Percentiles rank a stretch among this genome's conserved stretches.
phyloP scores from a whole-genome alignment of 1,140 invertebrate genomes.

The Odontomachus brunneus region DNA sequence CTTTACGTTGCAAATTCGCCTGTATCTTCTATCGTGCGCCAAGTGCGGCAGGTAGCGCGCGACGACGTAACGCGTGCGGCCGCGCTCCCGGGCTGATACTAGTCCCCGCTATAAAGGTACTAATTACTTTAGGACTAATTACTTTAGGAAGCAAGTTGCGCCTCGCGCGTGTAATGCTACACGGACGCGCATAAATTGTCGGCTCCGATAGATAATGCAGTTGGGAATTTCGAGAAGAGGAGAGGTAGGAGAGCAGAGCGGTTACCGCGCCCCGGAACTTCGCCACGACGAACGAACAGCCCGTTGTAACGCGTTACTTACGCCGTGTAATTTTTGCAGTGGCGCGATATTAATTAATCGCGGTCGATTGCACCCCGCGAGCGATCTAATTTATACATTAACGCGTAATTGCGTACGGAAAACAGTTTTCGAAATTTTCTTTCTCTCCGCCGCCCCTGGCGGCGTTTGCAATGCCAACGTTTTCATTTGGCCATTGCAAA shows the following conservation, averaged over 20 bases:
- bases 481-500: not conserved
- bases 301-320: constrained; percentile 3
- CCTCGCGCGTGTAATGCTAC: constrained; percentile 52
- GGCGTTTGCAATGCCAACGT: not conserved
- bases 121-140: constrained; percentile 72
- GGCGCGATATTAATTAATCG: constrained; percentile 35
- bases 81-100: constrained; percentile 66
- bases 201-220: constrained; percentile 64
- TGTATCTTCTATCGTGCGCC: constrained; percentile 37
- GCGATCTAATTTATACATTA: too few species aligned
- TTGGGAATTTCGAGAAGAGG: constrained; percentile 58
- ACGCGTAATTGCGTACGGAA: constrained; percentile 17
- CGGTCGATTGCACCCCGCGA: constrained; percentile 2
- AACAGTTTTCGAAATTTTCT: not conserved
- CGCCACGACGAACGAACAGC: not conserved
- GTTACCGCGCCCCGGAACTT: constrained; percentile 52
- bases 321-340: not conserved
- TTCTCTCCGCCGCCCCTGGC: not conserved
- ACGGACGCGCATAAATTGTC: constrained; percentile 64
- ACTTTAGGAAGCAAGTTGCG: constrained; percentile 69
- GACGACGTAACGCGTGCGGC: constrained; percentile 54
- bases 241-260: too few species aligned
- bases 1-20: constrained; percentile 40
- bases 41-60: constrained; percentile 23
- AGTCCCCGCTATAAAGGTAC: constrained; percentile 66